A percentile compares a stretch with the other conserved stretches of the same genome.
Evolutionary conservation across 2,797 vertebrate genomes (phyloP).

Genomic region (Centropyge bicolor): DNA sequence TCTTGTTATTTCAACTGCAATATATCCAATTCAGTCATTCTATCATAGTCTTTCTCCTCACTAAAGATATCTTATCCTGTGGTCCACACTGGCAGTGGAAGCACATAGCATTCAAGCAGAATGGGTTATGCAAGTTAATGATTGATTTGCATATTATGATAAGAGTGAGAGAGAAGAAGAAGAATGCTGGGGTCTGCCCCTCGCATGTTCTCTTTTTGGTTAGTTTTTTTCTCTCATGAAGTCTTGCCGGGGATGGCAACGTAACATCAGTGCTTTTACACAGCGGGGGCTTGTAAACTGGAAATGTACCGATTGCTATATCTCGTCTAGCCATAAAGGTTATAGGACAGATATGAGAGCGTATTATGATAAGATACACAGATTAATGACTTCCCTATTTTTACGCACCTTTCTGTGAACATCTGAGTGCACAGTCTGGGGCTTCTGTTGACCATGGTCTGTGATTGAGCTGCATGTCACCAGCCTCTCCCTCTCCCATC

Average conservation of each 20-base stretch:
- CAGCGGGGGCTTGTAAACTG: conserved; percentile 3
- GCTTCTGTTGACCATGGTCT: conserved; percentile 29
- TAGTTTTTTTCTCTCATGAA: neutral
- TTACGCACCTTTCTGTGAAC: conserved; percentile 23
- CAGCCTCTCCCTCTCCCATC: conserved; percentile 3
- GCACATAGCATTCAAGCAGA: neutral
- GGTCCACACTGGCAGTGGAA: conserved; percentile 7
- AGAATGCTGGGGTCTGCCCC: conserved; percentile 10
- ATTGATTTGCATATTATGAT: conserved; percentile 56
- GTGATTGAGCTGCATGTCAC: neutral
- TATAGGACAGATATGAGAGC: conserved; percentile 46
- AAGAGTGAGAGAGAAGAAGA: conserved; percentile 46
- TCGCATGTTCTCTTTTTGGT: neutral
- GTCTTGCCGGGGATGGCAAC: neutral
- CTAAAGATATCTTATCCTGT: conserved; percentile 5
- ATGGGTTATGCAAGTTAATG: conserved; percentile 60
- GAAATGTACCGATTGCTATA: conserved; percentile 20
- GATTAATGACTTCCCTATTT: conserved; percentile 66
- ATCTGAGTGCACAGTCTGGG: neutral
- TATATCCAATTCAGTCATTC: neutral
- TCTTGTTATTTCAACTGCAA: neutral
- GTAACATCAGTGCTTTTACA: conserved; percentile 8
- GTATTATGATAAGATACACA: conserved; percentile 60
- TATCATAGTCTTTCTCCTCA: neutral
- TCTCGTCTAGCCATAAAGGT: conserved; percentile 51